Evolutionary conservation across 2,113 vertebrate species (phyloP).

Genomic region (Australoheros scitulus): DNA sequence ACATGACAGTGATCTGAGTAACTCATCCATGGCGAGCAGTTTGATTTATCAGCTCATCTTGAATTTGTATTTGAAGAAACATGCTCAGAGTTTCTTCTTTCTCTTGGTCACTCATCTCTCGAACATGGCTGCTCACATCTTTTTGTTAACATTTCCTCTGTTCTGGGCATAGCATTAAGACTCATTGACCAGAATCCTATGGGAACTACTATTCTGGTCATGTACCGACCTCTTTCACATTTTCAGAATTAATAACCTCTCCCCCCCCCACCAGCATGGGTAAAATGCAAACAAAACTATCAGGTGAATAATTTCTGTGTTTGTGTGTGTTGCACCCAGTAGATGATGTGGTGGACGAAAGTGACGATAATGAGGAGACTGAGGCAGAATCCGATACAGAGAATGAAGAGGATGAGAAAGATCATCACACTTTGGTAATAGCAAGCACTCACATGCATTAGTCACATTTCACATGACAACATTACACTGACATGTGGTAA

Average conservation of each 20-base stretch:
- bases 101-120: constrained; percentile 32
- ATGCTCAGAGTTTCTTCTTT: constrained; percentile 5
- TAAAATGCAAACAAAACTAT: neutral
- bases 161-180: constrained; percentile 20
- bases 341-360: constrained; percentile 97
- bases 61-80: constrained; percentile 21
- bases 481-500: neutral
- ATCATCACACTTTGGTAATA: constrained; percentile 73
- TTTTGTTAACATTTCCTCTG: constrained; percentile 38
- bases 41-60: neutral
- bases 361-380: constrained; percentile 92
- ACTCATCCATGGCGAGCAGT: neutral
- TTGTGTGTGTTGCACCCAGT: constrained; percentile 78
- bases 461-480: neutral
- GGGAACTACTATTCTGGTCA: neutral
- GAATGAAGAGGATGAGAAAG: constrained; percentile 90
- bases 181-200: constrained; percentile 6
- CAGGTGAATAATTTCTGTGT: neutral
- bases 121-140: constrained; percentile 47
- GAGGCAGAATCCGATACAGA: constrained; percentile 90
- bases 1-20: constrained; percentile 14
- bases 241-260: neutral
- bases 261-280: neutral
- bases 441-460: neutral
- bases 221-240: constrained; percentile 8